Base-by-base conservation (phyloP, 2,888 invertebrate species). In the Baronia brevicornis region DNA sequence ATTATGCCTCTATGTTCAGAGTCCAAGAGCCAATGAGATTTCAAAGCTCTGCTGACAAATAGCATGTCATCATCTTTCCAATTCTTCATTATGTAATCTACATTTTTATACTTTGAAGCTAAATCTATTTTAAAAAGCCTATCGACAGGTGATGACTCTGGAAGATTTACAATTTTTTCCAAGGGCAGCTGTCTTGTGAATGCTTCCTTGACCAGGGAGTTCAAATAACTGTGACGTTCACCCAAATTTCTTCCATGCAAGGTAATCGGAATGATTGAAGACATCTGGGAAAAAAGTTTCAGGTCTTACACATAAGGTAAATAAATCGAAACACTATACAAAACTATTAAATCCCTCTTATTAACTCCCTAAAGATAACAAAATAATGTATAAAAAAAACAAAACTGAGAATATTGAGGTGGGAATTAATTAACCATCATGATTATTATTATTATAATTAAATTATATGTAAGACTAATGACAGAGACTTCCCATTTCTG, bases 61-160 rank as follows among this genome's bases (percentile, higher is more conserved):
- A 79, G 41, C 66, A 77, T 61, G 31, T 75, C 68, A 8, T 62
- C 55, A 11, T 66, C 54, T 54, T 68, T 69, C 12, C 78, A 44
- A 27, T 52, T 69, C 7, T 48, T 33, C 6, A 73, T 11, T 5
- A 78, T 62, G 31, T 56, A 78, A 7, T 68, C 52, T 0, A 65
- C 46, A 35, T 71, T 40, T 33, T 46, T 58, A 8, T 54, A 39
- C 41, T 62, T 58, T 5, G 52, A 60, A 2, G 79, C 74, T 2
- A 78, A 41, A 7, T 74, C 62, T 28, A 77, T 74, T 52, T 73
- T 74, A 26, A 67, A 71, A 6, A 77, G 43, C 33, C 60, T 52
- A 36, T 74, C 73, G 5, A 72, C 29, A 3, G 60, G 43, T 5
- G 60, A 46, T n/a, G 28, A 14, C 44, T 73, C 74, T 0, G 55